Evolutionary conservation across 2,888 invertebrate genomes (phyloP), one percentile per base, ranked within the genome.

Genomic region (Melipona beecheii): DNA sequence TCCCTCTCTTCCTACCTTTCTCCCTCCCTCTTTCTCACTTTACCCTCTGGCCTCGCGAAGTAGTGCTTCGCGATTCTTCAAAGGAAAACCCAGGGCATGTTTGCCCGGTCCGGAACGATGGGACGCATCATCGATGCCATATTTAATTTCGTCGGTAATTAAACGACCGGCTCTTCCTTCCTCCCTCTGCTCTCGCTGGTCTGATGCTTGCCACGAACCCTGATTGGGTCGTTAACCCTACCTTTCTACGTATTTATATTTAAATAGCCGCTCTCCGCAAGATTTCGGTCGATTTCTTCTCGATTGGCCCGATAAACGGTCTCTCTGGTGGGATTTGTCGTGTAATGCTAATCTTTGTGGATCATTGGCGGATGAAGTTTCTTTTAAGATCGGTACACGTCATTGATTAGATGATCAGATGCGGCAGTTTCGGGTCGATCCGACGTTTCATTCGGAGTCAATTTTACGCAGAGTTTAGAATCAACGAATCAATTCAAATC

Each of bases 61-160:
- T 50, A 65, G 66, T 58, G 74, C 74, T 74, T 81, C 74, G 71
- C 36, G 84, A 71, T 84, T 78, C 78, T 78, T 84, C 82, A 82
- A 84, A 84, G 82, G 78, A 82, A 74, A 70, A 60, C 17, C 70
- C 58, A 9, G 58, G 65, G 73, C 77, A 66, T 60, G 77, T 84
- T 84, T 81, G 76, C 68, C 68, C 49, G 72, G n/a, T 36, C 36
- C 60, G 24, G 43, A 64, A 49, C 65, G 82, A 79, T 54, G 81
- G 81, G 54, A 68, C 71, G 71, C 83, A 75, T 81, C 75, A 72
- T 75, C 81, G 81, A 83, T 83, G 83, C 81, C 81, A 81, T 83
- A 83, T 83, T 83, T 81, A 81, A 83, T 83, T 81, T 71, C 71
- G 66, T 15, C 68, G 75, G 71, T 83, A 75, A 83, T 83, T 75